Evolutionary conservation across 2,113 vertebrate genomes (phyloP).

Genomic region (Dipodomys ordii): DNA sequence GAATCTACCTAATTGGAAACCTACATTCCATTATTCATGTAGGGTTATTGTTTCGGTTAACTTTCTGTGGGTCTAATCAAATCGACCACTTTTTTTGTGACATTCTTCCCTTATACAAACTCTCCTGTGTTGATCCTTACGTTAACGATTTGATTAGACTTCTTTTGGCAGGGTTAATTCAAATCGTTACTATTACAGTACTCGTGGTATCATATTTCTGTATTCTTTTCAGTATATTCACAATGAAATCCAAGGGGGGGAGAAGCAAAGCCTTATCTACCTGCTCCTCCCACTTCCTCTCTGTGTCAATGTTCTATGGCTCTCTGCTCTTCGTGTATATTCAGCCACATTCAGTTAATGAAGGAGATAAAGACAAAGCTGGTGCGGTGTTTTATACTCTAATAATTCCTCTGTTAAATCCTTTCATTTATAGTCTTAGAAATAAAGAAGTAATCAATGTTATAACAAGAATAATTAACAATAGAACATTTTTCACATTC

Average conservation of each 20-base stretch:
- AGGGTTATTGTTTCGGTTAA: too few relatives aligned
- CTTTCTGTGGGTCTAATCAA: too few relatives aligned
- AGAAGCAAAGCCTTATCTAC: constrained; percentile 65
- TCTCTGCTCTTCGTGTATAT: constrained; percentile 49
- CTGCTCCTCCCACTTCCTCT: too few relatives aligned
- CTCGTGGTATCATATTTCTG: constrained; percentile 55
- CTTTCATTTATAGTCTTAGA: constrained; percentile 25
- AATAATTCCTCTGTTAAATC: constrained; percentile 64
- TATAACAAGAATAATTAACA: constrained; percentile 34
- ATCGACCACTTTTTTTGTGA: too few relatives aligned
- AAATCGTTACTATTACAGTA: not conserved
- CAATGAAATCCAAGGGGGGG: constrained; percentile 54
- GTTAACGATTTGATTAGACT: constrained; percentile 38
- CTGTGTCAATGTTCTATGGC: constrained; percentile 30
- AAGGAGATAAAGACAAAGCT: not conserved
- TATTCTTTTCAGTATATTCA: constrained; percentile 60
- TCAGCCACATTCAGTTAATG: constrained; percentile 16
- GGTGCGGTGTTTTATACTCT: constrained; percentile 63
- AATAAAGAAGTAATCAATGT: constrained; percentile 53
- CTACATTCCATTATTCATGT: too few relatives aligned
- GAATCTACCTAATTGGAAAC: too few relatives aligned
- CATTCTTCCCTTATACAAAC: not conserved
- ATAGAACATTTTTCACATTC: not conserved
- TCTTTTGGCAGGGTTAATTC: not conserved
- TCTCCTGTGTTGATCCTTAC: constrained; percentile 9